phyloP scores from a whole-genome alignment of 1,140 invertebrate genomes.

The Ceratitis capitata region DNA sequence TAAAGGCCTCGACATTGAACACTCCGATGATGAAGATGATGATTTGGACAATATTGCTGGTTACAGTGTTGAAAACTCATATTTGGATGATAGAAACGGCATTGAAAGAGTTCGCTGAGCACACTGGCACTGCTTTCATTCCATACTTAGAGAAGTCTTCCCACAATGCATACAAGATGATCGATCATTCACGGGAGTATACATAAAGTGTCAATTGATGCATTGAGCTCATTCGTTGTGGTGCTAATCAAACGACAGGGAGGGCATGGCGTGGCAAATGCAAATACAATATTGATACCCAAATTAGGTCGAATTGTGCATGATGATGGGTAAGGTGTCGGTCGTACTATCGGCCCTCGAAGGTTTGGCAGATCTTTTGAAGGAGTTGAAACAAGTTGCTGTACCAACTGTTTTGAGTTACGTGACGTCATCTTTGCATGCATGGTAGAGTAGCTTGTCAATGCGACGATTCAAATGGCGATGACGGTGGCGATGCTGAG shows the following conservation, averaged over 20 bases:
- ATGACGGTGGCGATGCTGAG: constrained; percentile 78
- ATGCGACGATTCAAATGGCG: constrained; percentile 65
- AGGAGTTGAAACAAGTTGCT: constrained; percentile 69
- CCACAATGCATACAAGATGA: constrained; percentile 75
- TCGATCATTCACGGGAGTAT: constrained; percentile 78
- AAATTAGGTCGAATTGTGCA: constrained; percentile 76
- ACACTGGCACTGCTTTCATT: constrained; percentile 73
- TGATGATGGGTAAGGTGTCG: constrained; percentile 73
- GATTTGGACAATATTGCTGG: constrained; percentile 57
- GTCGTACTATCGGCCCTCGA: constrained; percentile 79
- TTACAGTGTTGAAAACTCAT: constrained; percentile 79
- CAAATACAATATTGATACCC: constrained; percentile 71
- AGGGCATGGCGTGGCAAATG: constrained; percentile 65
- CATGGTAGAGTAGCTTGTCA: constrained; percentile 63
- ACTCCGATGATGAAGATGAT: constrained; percentile 59
- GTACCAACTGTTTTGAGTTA: constrained; percentile 71
- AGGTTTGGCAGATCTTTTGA: constrained; percentile 71
- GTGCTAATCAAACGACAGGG: constrained; percentile 70
- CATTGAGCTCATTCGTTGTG: constrained; percentile 74
- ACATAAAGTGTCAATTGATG: constrained; percentile 73
- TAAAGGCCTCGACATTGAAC: constrained; percentile 67
- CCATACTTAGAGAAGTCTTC: constrained; percentile 76
- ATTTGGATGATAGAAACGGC: constrained; percentile 82
- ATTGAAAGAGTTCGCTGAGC: constrained; percentile 75
- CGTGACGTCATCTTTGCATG: constrained; percentile 75